Percentiles rank a stretch among this genome's conserved stretches.
phyloP scores from a whole-genome alignment of 2,113 vertebrate species.

The Fulica atra region DNA sequence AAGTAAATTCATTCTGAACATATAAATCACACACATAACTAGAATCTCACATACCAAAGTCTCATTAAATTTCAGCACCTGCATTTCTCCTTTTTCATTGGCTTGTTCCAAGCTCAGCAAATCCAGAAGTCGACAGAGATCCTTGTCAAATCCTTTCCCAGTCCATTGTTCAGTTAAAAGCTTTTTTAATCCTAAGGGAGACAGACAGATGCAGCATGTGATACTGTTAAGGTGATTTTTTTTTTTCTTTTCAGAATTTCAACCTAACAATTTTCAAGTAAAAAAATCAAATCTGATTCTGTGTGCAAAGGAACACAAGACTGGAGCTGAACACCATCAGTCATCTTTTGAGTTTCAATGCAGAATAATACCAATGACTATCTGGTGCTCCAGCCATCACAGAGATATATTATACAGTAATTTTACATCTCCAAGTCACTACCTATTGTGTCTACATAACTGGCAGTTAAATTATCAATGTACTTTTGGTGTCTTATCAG shows the following conservation, averaged over 20 bases:
- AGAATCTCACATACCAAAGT: background rate
- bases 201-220: background rate
- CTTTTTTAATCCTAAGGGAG: slow-evolving; percentile 81
- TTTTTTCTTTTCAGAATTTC: background rate
- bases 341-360: background rate
- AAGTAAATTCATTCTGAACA: background rate
- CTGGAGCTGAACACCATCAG: background rate
- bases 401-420: background rate
- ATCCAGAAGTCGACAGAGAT: slow-evolving; percentile 80
- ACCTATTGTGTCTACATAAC: background rate
- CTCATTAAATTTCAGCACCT: slow-evolving; percentile 73
- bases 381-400: background rate
- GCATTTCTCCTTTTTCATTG: slow-evolving; percentile 55
- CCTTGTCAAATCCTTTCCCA: slow-evolving; percentile 86
- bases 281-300: background rate
- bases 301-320: background rate
- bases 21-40: background rate
- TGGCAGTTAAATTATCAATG: background rate
- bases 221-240: background rate
- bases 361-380: background rate
- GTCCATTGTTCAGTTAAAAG: slow-evolving; percentile 86
- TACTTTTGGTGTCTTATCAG: background rate
- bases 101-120: slow-evolving; percentile 67
- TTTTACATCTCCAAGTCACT: background rate
- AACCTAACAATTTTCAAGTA: background rate